These are phyloP conservation scores for Coryphaenoides rupestris DNA, from an alignment of 2,113 vertebrate species.

Conservation along the genomic window DNA sequence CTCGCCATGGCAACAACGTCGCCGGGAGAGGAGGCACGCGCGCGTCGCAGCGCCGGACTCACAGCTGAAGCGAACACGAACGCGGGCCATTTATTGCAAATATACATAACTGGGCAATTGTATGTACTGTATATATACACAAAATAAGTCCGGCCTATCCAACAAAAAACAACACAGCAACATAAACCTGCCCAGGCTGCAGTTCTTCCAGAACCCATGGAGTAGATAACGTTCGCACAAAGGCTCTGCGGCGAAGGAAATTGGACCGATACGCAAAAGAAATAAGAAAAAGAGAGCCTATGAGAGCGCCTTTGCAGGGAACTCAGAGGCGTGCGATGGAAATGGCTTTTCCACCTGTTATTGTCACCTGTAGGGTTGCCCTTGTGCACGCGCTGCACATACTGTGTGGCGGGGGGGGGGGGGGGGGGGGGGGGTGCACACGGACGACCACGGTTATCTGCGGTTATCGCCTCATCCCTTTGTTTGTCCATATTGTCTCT, in stretches of 20 bases:
- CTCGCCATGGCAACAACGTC: slow-evolving; percentile 16
- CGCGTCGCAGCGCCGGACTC: slow-evolving; percentile 31
- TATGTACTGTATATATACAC: too few relatives aligned
- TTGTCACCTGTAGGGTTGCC: slow-evolving; percentile 32
- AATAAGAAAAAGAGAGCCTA: slow-evolving; percentile 49
- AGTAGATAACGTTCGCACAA: slow-evolving; percentile 80
- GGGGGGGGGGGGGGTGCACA: slow-evolving; percentile 36
- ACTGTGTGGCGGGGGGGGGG: slow-evolving; percentile 22
- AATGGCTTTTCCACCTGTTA: slow-evolving; percentile 39
- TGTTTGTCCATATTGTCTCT: slow-evolving; percentile 32
- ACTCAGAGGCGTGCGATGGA: slow-evolving; percentile 28
- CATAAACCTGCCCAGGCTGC: slow-evolving; percentile 41
- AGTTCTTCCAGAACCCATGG: slow-evolving; percentile 63
- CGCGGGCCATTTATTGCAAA: slow-evolving; percentile 4
- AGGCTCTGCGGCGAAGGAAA: slow-evolving; percentile 83
- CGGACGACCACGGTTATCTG: slow-evolving; percentile 14
- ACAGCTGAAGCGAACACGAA: slow-evolving; percentile 21
- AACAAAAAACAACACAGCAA: slow-evolving; percentile 14
- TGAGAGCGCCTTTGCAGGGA: slow-evolving; percentile 27
- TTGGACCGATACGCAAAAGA: slow-evolving; percentile 84
- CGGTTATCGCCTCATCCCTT: slow-evolving; percentile 58
- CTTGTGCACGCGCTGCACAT: slow-evolving; percentile 20
- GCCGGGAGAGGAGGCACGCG: slow-evolving; percentile 19
- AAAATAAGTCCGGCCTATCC: slow-evolving; percentile 9
- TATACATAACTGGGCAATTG: slow-evolving; percentile 12